These are phyloP conservation scores for Platerodrilus igneus DNA, from an alignment of 2,888 invertebrate genomes.

Conservation along the genomic window DNA sequence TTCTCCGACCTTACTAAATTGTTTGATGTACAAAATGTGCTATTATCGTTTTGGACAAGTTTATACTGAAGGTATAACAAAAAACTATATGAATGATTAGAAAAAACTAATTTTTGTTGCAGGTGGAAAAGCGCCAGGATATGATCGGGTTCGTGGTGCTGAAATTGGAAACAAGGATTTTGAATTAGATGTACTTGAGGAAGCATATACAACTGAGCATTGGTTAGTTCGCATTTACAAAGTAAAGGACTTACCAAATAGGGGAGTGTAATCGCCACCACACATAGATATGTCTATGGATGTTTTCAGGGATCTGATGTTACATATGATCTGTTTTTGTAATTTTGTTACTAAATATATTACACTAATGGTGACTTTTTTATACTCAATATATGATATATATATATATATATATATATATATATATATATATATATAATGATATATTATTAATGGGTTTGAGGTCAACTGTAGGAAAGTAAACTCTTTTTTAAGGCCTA, in stretches of 20 bases:
- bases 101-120: slow-evolving; percentile 18
- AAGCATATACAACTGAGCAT: slow-evolving; percentile 98
- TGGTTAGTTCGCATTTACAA: slow-evolving; percentile 98
- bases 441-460: too few relatives aligned
- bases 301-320: too few relatives aligned
- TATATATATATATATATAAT: too few relatives aligned
- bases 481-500: too few relatives aligned
- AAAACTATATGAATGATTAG: slow-evolving; percentile 23
- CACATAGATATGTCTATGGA: too few relatives aligned
- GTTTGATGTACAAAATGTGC: slow-evolving; percentile 99
- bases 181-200: slow-evolving; percentile 95
- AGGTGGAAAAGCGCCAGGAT: slow-evolving; percentile 88
- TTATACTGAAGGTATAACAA: slow-evolving; percentile 85
- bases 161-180: slow-evolving; percentile 99
- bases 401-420: too few relatives aligned
- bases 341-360: too few relatives aligned
- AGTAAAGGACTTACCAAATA: slow-evolving; percentile 90
- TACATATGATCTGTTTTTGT: too few relatives aligned
- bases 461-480: too few relatives aligned
- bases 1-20: slow-evolving; percentile 86
- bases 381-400: too few relatives aligned
- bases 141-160: slow-evolving; percentile 92
- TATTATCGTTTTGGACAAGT: slow-evolving; percentile 97
- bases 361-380: too few relatives aligned
- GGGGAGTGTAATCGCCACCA: slow-evolving; percentile 65